Conservation (phyloP, 1,140 invertebrate genomes). For the Conopomorpha cramerella region DNA sequence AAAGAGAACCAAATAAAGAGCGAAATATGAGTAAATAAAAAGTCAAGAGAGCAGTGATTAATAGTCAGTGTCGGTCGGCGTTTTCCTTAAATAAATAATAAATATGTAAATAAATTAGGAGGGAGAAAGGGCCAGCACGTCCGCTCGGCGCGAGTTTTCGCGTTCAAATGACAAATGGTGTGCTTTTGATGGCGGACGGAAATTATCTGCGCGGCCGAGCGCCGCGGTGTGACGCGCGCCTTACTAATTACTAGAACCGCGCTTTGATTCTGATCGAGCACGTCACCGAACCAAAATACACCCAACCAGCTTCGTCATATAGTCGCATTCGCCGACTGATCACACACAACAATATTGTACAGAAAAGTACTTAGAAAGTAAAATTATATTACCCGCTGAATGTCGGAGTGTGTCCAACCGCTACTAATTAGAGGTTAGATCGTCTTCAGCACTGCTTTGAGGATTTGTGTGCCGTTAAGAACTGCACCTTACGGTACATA, state of each 20-base stretch:
- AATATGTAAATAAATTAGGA: conserved; percentile 55
- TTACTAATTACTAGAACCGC: conserved; percentile 53
- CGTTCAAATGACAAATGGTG: conserved; percentile 53
- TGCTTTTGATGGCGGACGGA: conserved; percentile 53
- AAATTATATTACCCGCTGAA: conserved; percentile 45
- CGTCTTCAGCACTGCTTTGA: conserved; percentile 20
- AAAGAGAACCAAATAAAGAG: conserved; percentile 32
- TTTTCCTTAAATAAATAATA: conserved; percentile 54
- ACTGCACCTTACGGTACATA: conserved; percentile 24
- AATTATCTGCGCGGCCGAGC: conserved; percentile 55
- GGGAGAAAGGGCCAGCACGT: conserved; percentile 33
- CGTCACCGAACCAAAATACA: conserved; percentile 12
- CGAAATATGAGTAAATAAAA: conserved; percentile 47
- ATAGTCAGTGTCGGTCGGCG: conserved; percentile 22
- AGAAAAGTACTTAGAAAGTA: conserved; percentile 53
- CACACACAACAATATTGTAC: conserved; percentile 54
- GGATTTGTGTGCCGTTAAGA: conserved; percentile 37
- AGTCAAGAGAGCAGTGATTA: conserved; percentile 47
- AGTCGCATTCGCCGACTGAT: no score
- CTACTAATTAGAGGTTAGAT: conserved; percentile 48
- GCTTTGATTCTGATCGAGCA: conserved; percentile 42
- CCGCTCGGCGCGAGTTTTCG: conserved; percentile 40
- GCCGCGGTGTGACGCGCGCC: conserved; percentile 40
- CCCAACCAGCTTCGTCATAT: conserved; percentile 12
- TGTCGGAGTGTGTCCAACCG: conserved; percentile 52